These are phyloP conservation scores for Euborellia annulipes DNA, from an alignment of 1,140 invertebrate species.

Conservation along the genomic window DNA sequence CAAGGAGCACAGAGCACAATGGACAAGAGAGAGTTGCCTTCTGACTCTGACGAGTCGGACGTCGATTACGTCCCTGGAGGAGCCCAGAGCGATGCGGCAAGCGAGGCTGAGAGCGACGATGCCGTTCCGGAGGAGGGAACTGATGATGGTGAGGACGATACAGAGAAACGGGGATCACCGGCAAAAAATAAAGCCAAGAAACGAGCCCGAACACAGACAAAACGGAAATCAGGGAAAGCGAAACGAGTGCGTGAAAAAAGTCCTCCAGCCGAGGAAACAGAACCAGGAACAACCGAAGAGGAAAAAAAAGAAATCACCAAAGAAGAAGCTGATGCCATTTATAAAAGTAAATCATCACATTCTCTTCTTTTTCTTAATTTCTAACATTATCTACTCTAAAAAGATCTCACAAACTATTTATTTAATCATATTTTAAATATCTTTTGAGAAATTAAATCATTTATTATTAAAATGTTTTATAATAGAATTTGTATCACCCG, in stretches of 20 bases:
- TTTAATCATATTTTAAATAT: too few species aligned
- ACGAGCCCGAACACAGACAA: neutral
- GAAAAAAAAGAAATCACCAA: constrained; percentile 13
- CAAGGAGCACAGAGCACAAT: neutral
- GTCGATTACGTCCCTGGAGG: constrained; percentile 31
- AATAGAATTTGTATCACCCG: too few species aligned
- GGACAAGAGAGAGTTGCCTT: constrained; percentile 5
- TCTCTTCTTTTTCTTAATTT: too few species aligned
- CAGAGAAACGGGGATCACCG: constrained; percentile 13
- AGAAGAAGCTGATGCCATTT: too few species aligned
- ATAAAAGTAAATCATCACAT: too few species aligned
- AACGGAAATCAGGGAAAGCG: constrained; percentile 8
- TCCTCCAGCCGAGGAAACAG: constrained; percentile 5
- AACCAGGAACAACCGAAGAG: constrained; percentile 12
- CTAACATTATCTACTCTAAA: too few species aligned
- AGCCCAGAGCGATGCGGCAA: constrained; percentile 21
- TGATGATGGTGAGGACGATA: constrained; percentile 15
- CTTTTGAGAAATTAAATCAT: too few species aligned
- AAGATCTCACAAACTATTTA: too few species aligned
- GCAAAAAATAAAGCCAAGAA: constrained; percentile 10
- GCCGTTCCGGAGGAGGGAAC: constrained; percentile 16
- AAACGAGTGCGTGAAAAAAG: constrained; percentile 10
- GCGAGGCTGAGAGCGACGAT: constrained; percentile 16
- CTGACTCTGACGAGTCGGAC: constrained; percentile 22
- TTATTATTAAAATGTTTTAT: too few species aligned